Evolutionary conservation across 2,888 invertebrate genomes (phyloP).

Genomic region (Marronus borbonicus): DNA sequence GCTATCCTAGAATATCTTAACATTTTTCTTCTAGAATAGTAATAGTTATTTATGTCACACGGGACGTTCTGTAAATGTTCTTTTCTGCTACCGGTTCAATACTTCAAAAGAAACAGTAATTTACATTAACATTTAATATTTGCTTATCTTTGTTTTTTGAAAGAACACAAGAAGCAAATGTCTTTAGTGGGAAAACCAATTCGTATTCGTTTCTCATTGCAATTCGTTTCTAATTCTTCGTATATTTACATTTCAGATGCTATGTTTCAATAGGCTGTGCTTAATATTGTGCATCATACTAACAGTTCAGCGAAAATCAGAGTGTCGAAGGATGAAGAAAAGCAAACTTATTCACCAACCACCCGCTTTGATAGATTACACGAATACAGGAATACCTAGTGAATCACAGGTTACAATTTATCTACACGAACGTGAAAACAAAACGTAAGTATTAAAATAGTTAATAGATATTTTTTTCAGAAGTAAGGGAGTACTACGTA

Average conservation of each 20-base stretch:
- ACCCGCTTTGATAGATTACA: constrained; percentile 31
- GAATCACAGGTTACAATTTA: constrained; percentile 49
- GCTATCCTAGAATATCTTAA: too few species aligned
- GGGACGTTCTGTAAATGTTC: too few species aligned
- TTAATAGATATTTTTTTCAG: not conserved
- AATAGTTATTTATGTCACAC: too few species aligned
- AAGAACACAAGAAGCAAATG: too few species aligned
- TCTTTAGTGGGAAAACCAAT: too few species aligned
- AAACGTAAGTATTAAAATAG: constrained; percentile 47
- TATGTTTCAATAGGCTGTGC: constrained; percentile 39
- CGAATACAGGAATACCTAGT: constrained; percentile 41
- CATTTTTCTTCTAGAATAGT: too few species aligned
- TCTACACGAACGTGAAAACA: constrained; percentile 48
- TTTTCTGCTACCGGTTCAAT: too few species aligned
- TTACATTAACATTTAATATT: too few species aligned
- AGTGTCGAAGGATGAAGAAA: constrained; percentile 33
- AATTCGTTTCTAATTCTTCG: not conserved
- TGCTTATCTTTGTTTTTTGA: too few species aligned
- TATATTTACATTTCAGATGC: constrained; percentile 42
- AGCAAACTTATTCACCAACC: constrained; percentile 31
- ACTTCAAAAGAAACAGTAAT: too few species aligned
- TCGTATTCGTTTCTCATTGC: too few species aligned
- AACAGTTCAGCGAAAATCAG: constrained; percentile 26
- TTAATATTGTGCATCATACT: constrained; percentile 33
- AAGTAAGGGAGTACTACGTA: too few species aligned